A percentile compares a stretch with the other conserved stretches of the same genome.
phyloP scores from a whole-genome alignment of 1,140 invertebrate genomes.

The Himalopsyche phryganea region DNA sequence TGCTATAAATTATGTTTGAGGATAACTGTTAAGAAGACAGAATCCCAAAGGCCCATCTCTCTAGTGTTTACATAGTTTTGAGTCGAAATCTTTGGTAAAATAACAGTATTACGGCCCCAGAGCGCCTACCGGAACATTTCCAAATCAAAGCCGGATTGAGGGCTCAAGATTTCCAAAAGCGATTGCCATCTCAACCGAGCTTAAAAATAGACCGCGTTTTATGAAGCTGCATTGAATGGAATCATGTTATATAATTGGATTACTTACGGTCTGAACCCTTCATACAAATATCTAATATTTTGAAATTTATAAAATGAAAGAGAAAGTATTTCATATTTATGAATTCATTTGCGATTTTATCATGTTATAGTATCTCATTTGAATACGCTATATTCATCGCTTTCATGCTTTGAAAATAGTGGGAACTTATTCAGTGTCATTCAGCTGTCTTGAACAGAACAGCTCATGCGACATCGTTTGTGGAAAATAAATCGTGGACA shows the following conservation, averaged over 20 bases:
- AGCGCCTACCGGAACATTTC: conserved; percentile 1
- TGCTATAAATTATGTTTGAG: no score
- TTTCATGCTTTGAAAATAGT: no score
- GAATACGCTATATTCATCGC: no score
- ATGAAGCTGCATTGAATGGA: neutral
- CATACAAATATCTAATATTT: neutral
- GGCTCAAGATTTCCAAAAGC: conserved; percentile 3
- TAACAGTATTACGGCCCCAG: conserved; percentile 30
- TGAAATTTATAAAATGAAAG: neutral
- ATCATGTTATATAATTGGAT: neutral
- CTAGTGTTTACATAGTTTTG: conserved; percentile 34
- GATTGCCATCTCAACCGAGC: neutral
- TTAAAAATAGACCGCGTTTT: conserved; percentile 1
- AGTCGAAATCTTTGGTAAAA: conserved; percentile 31
- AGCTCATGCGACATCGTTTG: no score
- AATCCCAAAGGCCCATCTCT: conserved; percentile 7
- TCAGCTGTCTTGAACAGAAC: no score
- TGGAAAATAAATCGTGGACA: no score
- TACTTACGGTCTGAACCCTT: neutral
- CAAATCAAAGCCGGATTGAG: conserved; percentile 10
- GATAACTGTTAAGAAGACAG: neutral
- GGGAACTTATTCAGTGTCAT: no score
- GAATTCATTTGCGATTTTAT: no score
- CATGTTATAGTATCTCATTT: no score
- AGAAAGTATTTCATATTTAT: no score